Conservation (phyloP, 2,797 vertebrate genomes). For the Sphaeramia orbicularis region DNA sequence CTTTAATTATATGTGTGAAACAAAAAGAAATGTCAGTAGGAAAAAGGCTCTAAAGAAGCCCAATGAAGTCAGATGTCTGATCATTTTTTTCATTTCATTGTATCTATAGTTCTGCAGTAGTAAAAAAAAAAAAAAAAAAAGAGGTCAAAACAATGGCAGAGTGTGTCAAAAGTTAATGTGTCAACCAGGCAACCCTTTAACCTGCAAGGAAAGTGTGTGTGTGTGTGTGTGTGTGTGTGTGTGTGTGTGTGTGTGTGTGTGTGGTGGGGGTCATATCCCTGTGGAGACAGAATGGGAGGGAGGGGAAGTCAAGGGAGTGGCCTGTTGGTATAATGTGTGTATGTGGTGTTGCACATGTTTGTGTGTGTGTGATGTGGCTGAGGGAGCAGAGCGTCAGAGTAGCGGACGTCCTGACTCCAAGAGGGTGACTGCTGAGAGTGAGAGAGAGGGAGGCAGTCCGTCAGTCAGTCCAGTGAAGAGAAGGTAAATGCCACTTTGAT, state of each 20-base stretch:
- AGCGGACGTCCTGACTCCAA: constrained; percentile 72
- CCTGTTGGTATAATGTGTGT: constrained; percentile 67
- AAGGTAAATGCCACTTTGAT: constrained; percentile 71
- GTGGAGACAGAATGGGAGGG: constrained; percentile 73
- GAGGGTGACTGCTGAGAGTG: constrained; percentile 50
- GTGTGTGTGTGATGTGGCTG: constrained; percentile 75
- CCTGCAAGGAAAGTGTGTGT: constrained; percentile 40
- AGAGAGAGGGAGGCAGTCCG: constrained; percentile 41
- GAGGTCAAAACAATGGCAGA: constrained; percentile 52
- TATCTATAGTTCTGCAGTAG: not conserved
- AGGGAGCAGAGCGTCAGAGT: constrained; percentile 67
- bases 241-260: constrained; percentile 24
- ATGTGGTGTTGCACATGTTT: constrained; percentile 43
- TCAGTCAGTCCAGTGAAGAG: constrained; percentile 33
- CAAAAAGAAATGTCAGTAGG: constrained; percentile 1
- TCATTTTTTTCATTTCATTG: too few relatives aligned
- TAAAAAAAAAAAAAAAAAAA: constrained; percentile 1
- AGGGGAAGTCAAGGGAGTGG: constrained; percentile 80
- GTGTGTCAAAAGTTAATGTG: constrained; percentile 74
- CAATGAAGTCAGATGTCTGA: too few relatives aligned
- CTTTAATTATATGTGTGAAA: constrained; percentile 50
- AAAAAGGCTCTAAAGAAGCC: constrained; percentile 1
- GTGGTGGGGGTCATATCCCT: constrained; percentile 53
- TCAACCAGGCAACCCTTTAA: constrained; percentile 71
- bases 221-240: constrained; percentile 32